Evolutionary conservation across 2,113 vertebrate genomes (phyloP).

Genomic region (Callospermophilus lateralis): DNA sequence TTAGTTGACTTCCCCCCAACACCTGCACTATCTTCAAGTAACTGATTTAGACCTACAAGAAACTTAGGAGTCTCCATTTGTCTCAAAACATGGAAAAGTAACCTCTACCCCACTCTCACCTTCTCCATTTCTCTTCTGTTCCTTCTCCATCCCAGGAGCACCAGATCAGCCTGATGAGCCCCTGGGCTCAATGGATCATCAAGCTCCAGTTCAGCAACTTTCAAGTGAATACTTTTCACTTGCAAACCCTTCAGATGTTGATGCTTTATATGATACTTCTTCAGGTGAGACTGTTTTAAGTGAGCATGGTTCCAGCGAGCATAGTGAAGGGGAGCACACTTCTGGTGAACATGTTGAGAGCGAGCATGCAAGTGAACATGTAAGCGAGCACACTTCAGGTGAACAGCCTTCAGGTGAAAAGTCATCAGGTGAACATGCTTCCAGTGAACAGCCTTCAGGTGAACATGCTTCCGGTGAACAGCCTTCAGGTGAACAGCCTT

Average conservation of each 20-base stretch:
- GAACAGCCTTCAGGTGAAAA: background rate
- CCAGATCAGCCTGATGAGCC: slow-evolving; percentile 23
- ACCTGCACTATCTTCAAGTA: background rate
- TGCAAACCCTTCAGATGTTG: slow-evolving; percentile 1
- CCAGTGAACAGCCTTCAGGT: background rate
- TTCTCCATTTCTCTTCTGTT: background rate
- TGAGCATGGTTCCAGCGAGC: background rate
- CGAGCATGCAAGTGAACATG: background rate
- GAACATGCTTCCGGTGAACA: background rate
- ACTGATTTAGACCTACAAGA: background rate
- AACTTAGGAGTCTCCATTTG: background rate
- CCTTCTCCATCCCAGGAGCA: slow-evolving; percentile 49
- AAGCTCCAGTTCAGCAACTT: slow-evolving; percentile 35
- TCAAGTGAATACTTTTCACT: slow-evolving; percentile 38
- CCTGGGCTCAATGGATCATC: background rate
- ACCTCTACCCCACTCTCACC: background rate
- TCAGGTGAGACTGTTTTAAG: background rate
- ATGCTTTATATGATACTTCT: slow-evolving; percentile 43
- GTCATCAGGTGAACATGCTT: background rate
- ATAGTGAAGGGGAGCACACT: background rate
- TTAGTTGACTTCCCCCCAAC: background rate
- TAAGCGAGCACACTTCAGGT: background rate
- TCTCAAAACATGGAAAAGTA: background rate
- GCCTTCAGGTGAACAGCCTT: rapidly evolving
- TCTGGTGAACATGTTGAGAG: background rate